Evolutionary conservation across 1,140 invertebrate species (phyloP).

Genomic region (Drosophila oshimai): DNA sequence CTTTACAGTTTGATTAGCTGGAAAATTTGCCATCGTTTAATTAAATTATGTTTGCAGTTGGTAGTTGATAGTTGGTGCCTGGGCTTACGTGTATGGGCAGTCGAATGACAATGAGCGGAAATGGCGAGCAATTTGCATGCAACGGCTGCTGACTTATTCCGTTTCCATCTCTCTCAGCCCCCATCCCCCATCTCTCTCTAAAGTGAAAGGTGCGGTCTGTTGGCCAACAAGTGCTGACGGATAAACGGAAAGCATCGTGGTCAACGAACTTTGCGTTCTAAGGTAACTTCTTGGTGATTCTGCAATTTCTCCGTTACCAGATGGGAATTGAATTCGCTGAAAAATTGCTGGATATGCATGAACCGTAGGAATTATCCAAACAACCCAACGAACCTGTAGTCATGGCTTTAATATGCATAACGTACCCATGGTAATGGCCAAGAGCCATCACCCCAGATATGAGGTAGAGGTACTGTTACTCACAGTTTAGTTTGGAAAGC

Average conservation of each 20-base stretch:
- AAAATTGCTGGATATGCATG: slow-evolving; percentile 20
- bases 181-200: too few species aligned
- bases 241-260: slow-evolving; percentile 26
- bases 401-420: background rate
- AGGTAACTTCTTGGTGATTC: slow-evolving; percentile 26
- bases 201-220: slow-evolving; percentile 41
- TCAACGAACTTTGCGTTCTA: slow-evolving; percentile 31
- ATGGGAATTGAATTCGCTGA: slow-evolving; percentile 21
- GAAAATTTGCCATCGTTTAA: slow-evolving; percentile 78
- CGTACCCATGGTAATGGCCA: background rate
- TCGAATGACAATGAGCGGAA: slow-evolving; percentile 70
- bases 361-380: slow-evolving; percentile 5
- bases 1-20: slow-evolving; percentile 68
- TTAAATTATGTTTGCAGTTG: slow-evolving; percentile 69
- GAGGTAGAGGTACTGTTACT: background rate
- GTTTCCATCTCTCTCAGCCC: slow-evolving; percentile 5
- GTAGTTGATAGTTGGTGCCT: slow-evolving; percentile 23
- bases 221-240: slow-evolving; percentile 17
- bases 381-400: background rate
- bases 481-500: background rate
- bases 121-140: slow-evolving; percentile 75
- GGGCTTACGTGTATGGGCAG: slow-evolving; percentile 55
- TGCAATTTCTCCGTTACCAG: slow-evolving; percentile 7
- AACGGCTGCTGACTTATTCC: slow-evolving; percentile 39
- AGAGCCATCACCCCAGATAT: background rate